phyloP scores from a whole-genome alignment of 2,113 vertebrate species.

The Psephotus haematonotus region DNA sequence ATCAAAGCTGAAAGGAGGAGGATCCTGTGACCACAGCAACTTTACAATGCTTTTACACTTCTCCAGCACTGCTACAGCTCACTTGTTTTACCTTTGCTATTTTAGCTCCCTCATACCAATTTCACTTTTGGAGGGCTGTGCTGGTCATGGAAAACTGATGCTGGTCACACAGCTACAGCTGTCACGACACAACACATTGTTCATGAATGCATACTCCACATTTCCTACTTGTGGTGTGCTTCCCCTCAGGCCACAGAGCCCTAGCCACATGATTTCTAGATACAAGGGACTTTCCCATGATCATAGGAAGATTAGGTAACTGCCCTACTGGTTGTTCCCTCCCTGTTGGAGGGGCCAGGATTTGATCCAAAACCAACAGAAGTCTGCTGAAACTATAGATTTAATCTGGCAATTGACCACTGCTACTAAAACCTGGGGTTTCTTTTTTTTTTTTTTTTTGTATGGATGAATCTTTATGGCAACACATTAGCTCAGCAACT shows the following conservation, averaged over 20 bases:
- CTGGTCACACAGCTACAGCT: not conserved
- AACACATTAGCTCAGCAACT: not conserved
- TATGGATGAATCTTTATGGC: not conserved
- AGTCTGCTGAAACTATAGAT: not conserved
- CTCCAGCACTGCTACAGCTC: not conserved
- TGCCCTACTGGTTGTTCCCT: not conserved
- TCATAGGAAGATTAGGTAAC: not conserved
- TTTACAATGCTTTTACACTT: not conserved
- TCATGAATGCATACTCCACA: fast-evolving
- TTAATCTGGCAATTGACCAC: not conserved
- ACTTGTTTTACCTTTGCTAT: not conserved
- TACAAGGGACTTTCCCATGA: not conserved
- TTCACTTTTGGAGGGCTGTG: not conserved
- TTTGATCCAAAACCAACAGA: not conserved
- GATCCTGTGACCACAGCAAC: not conserved
- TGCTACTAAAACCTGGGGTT: not conserved
- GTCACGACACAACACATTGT: not conserved
- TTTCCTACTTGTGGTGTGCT: not conserved
- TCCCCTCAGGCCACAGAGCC: not conserved
- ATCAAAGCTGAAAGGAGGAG: not conserved
- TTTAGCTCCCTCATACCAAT: not conserved
- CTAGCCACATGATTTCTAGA: not conserved
- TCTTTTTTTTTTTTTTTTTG: not conserved
- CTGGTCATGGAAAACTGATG: not conserved
- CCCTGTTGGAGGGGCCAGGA: not conserved